Evolutionary conservation across 2,888 invertebrate genomes (phyloP).

Genomic region (Pandemis corylana): DNA sequence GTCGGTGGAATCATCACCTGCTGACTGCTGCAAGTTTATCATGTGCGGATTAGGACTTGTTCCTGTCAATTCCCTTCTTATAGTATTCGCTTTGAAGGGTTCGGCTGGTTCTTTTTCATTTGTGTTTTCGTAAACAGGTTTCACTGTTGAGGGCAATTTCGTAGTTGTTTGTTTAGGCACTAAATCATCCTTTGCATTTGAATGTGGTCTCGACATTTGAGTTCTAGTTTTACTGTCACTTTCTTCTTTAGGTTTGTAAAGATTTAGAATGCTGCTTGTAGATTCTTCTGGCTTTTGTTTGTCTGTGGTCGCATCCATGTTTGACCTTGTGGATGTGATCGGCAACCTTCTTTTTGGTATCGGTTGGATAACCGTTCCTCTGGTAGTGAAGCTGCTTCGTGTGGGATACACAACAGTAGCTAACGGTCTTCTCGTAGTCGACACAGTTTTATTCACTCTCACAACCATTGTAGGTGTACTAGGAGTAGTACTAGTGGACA

Average conservation of each 20-base stretch:
- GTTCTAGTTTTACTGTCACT: slow-evolving; percentile 61
- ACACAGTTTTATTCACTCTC: slow-evolving; percentile 77
- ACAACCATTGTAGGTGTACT: slow-evolving; percentile 77
- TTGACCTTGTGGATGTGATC: slow-evolving; percentile 63
- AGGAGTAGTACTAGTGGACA: slow-evolving; percentile 66
- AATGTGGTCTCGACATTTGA: slow-evolving; percentile 71
- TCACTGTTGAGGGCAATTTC: slow-evolving; percentile 70
- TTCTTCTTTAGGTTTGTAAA: slow-evolving; percentile 72
- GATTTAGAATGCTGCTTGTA: slow-evolving; percentile 66
- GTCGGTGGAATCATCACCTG: slow-evolving; percentile 87
- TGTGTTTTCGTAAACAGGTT: slow-evolving; percentile 83
- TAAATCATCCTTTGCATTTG: slow-evolving; percentile 67
- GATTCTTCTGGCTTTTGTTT: slow-evolving; percentile 64
- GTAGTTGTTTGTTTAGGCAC: slow-evolving; percentile 76
- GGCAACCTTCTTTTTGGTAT: slow-evolving; percentile 84
- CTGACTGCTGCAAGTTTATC: slow-evolving; percentile 84
- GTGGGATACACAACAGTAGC: slow-evolving; percentile 82
- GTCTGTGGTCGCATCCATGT: slow-evolving; percentile 62
- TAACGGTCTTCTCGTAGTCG: slow-evolving; percentile 83
- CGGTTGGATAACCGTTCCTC: slow-evolving; percentile 87
- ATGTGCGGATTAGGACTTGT: slow-evolving; percentile 85
- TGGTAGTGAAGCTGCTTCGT: slow-evolving; percentile 82
- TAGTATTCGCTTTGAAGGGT: slow-evolving; percentile 81
- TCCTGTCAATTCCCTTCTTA: slow-evolving; percentile 86
- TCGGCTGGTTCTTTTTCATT: slow-evolving; percentile 73